phyloP scores from a whole-genome alignment of 2,797 vertebrate genomes.

The Calcarius lapponicus region DNA sequence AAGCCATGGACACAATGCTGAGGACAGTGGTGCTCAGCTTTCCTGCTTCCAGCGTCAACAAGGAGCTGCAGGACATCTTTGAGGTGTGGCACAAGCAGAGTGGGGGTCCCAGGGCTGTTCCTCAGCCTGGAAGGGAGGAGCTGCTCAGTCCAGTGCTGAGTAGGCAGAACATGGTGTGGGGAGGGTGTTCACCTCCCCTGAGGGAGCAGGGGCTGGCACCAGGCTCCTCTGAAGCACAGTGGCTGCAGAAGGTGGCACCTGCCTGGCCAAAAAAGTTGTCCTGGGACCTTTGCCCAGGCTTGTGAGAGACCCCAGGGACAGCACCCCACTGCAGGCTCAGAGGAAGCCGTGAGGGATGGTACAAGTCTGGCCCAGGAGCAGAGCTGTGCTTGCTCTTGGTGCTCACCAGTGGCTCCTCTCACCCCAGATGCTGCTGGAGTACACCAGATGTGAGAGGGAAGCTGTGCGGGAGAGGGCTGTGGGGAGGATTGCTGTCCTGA shows the following conservation, averaged over 20 bases:
- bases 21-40: background rate
- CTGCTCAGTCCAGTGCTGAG: background rate
- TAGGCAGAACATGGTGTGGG: background rate
- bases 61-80: background rate
- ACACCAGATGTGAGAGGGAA: background rate
- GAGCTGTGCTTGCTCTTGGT: background rate
- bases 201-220: background rate
- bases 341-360: background rate
- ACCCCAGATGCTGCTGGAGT: background rate
- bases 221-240: background rate
- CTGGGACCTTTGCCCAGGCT: background rate
- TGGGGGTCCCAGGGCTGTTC: background rate
- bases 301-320: background rate
- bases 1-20: background rate
- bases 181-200: background rate
- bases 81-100: background rate
- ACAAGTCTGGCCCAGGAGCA: background rate
- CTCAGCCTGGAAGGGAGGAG: background rate
- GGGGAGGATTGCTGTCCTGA: background rate
- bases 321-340: background rate
- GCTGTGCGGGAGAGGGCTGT: background rate
- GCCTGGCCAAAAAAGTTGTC: background rate
- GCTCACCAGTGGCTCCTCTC: background rate
- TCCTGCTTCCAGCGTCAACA: background rate
- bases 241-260: background rate